Conservation (phyloP, 53 echinoderm and acorn worm species). For the Arbacia lixula region DNA sequence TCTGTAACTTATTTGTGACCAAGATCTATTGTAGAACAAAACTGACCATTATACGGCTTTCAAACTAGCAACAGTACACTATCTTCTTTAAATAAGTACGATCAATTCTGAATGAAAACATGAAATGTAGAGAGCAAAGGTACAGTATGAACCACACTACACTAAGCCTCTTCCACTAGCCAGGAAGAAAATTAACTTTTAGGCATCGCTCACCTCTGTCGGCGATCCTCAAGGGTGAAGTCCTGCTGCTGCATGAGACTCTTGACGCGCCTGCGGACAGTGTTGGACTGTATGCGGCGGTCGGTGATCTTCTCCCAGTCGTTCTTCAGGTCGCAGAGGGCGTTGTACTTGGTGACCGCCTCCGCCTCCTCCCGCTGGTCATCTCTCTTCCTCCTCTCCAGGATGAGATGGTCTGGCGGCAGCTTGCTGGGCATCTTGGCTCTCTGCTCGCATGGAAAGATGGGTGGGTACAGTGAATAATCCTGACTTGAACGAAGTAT, state of each 20-base stretch:
- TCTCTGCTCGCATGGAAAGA: too few relatives aligned
- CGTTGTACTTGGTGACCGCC: conserved; percentile 92
- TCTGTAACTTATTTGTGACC: too few relatives aligned
- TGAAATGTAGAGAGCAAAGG: too few relatives aligned
- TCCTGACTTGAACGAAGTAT: too few relatives aligned
- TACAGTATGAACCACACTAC: too few relatives aligned
- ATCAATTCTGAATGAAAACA: too few relatives aligned
- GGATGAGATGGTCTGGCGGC: conserved; percentile 91
- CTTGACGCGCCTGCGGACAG: conserved; percentile 80
- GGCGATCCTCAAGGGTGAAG: conserved; percentile 90
- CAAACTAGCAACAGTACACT: too few relatives aligned
- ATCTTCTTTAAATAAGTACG: too few relatives aligned
- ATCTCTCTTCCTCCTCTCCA: conserved; percentile 86
- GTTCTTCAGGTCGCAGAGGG: conserved; percentile 94
- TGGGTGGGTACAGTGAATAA: too few relatives aligned
- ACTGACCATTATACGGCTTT: too few relatives aligned
- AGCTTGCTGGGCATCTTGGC: conserved; percentile 98
- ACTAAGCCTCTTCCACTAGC: too few relatives aligned
- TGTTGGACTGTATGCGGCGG: conserved; percentile 89
- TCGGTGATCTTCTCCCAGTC: conserved; percentile 98
- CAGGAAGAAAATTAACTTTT: background rate
- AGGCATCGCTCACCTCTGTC: conserved; percentile 77
- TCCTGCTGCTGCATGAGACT: conserved; percentile 85
- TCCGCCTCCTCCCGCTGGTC: conserved; percentile 91
- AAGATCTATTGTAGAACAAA: too few relatives aligned